A percentile compares a stretch with the other conserved stretches of the same genome.
Conservation (phyloP, 2,888 invertebrate species). For the Agriopis leucophaearia region DNA sequence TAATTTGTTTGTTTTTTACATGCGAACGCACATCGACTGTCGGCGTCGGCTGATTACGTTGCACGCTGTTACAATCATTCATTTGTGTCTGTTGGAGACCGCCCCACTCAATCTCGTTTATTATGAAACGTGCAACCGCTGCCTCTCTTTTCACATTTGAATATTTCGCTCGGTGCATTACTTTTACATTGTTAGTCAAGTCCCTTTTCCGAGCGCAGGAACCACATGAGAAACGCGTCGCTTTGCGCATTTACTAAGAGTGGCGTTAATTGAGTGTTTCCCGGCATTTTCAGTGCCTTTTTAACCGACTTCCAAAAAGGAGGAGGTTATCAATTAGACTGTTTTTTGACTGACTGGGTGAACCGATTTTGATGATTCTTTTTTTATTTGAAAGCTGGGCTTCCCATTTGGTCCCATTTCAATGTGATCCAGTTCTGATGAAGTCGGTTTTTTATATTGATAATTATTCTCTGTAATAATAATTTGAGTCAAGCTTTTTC, state of each 20-base stretch:
- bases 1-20: constrained; percentile 49
- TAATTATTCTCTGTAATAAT: too few relatives aligned
- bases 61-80: constrained; percentile 78
- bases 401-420: too few relatives aligned
- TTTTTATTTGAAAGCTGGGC: too few relatives aligned
- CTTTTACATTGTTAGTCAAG: constrained; percentile 70
- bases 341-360: too few relatives aligned
- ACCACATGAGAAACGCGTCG: constrained; percentile 50
- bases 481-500: not conserved
- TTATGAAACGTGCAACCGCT: constrained; percentile 77
- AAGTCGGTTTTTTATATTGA: too few relatives aligned
- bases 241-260: constrained; percentile 47
- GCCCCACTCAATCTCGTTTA: constrained; percentile 83
- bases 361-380: too few relatives aligned
- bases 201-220: constrained; percentile 54
- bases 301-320: too few relatives aligned
- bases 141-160: constrained; percentile 75
- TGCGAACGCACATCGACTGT: constrained; percentile 72
- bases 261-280: constrained; percentile 50
- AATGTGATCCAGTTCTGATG: too few relatives aligned
- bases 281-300: constrained; percentile 38
- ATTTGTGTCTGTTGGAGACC: constrained; percentile 76
- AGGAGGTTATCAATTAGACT: too few relatives aligned
- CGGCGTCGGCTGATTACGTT: constrained; percentile 79
- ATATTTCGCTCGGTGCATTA: constrained; percentile 72